phyloP scores from a whole-genome alignment of 2,888 invertebrate genomes.

The Danaus chrysippus region DNA sequence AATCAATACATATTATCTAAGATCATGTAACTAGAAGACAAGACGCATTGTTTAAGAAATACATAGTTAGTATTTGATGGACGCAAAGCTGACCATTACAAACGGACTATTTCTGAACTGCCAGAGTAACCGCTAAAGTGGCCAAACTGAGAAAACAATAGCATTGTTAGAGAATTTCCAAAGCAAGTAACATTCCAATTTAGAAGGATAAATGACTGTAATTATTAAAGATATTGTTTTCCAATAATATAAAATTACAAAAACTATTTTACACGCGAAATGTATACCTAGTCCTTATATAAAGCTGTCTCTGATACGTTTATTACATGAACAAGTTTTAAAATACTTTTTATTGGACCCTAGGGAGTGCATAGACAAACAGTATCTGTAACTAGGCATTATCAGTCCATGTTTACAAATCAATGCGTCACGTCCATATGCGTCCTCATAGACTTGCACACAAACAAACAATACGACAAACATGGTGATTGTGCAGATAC shows the following conservation, averaged over 20 bases:
- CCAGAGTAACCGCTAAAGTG: conserved; percentile 46
- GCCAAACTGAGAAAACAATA: conserved; percentile 47
- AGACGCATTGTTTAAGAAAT: conserved; percentile 50
- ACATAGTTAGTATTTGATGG: conserved; percentile 64
- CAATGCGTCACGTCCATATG: conserved; percentile 36
- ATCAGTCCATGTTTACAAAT: conserved; percentile 48
- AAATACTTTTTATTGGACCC: conserved; percentile 26
- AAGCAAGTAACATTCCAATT: conserved; percentile 48
- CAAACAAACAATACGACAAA: conserved; percentile 49
- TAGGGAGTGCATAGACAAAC: conserved; percentile 27
- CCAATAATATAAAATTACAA: neutral
- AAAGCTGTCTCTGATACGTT: neutral
- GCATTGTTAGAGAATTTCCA: conserved; percentile 46
- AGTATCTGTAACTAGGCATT: conserved; percentile 31
- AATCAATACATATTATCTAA: conserved; percentile 32
- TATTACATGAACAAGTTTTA: neutral
- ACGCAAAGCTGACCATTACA: conserved; percentile 64
- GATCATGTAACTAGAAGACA: conserved; percentile 27
- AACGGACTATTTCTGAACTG: conserved; percentile 53
- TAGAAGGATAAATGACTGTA: conserved; percentile 58
- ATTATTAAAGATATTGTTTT: conserved; percentile 41
- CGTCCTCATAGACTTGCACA: conserved; percentile 45
- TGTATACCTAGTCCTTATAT: neutral
- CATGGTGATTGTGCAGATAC: conserved; percentile 59
- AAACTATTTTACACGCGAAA: neutral